Evolutionary conservation across 2,113 vertebrate genomes (phyloP), one percentile per base, ranked within the genome.

Genomic region (Dasyornis broadbenti): DNA sequence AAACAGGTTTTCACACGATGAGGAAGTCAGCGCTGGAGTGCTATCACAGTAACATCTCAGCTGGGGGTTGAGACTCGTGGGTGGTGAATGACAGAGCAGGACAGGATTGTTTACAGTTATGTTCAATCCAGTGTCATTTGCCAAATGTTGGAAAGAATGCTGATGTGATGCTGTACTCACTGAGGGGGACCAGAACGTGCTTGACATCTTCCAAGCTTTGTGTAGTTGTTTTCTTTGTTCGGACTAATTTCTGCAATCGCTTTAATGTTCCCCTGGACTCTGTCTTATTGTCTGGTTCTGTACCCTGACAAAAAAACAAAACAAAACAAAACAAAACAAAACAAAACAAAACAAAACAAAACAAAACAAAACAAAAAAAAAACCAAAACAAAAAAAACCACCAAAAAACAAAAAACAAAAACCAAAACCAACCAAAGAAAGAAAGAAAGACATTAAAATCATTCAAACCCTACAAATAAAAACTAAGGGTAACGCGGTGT

Each of bases 241-340:
- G 96, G 11, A 98, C 97, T 68, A 98, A 89, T 70, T 98, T 98
- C 95, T 99, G 98, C 30, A 98, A 69, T 86, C 97, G 97, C 94
- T 98, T 99, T 27, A 98, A 90, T 26, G 97, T 98, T 76, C 98
- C 97, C 78, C 86, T 95, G 12, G 97, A 94, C 96, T 98, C 98
- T 26, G 76, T 37, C 65, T 94, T 98, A 63, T 95, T 97, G 47
- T 96, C 94, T 59, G 89, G 22, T 83, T 98, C 97, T 83, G 84
- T 31, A 7, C 27, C 76, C 99, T 99, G 95, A n/a, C 53, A 83
- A 92, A 94, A 94, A 89, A 20, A 17, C 11, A 15, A 18, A 26
- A 13, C 19, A 22, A 40, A 21, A 30, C 3, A 16, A 15, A 42
- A 24, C 23, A 23, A 49, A 49, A 13, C 19, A 22, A 40, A 21